Conservation (phyloP, 1,140 invertebrate species). For the Bombus superbus region DNA sequence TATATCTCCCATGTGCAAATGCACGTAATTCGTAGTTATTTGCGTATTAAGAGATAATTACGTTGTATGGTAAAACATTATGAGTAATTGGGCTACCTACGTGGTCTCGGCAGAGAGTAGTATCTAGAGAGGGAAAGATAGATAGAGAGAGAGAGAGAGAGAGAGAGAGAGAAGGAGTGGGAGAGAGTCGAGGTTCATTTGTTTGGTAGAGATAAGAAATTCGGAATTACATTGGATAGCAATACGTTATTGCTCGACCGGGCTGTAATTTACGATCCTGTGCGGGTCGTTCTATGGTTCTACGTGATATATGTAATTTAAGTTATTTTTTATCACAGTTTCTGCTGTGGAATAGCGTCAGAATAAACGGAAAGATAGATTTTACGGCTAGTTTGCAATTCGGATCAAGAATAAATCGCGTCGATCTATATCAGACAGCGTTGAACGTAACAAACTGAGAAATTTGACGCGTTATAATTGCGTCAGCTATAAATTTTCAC, state of each 20-base stretch:
- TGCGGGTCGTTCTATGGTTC: neutral
- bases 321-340: neutral
- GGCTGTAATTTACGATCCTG: neutral
- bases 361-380: too few species aligned
- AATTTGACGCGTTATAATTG: too few species aligned
- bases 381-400: too few species aligned
- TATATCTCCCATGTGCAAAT: neutral
- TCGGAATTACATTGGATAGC: slow-evolving; percentile 10
- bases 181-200: neutral
- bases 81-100: neutral
- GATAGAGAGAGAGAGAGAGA: neutral
- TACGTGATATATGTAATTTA: neutral
- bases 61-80: slow-evolving; percentile 36
- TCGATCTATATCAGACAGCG: too few species aligned
- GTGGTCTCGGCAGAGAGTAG: neutral
- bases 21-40: slow-evolving; percentile 6
- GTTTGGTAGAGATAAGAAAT: slow-evolving; percentile 14
- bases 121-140: neutral
- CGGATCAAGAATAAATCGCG: too few species aligned
- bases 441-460: too few species aligned
- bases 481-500: too few species aligned
- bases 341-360: too few species aligned
- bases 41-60: slow-evolving; percentile 36
- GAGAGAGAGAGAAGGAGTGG: neutral
- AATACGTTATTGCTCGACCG: neutral